Evolutionary conservation across 2,113 vertebrate species (phyloP).

Genomic region (Noturus placidus): DNA sequence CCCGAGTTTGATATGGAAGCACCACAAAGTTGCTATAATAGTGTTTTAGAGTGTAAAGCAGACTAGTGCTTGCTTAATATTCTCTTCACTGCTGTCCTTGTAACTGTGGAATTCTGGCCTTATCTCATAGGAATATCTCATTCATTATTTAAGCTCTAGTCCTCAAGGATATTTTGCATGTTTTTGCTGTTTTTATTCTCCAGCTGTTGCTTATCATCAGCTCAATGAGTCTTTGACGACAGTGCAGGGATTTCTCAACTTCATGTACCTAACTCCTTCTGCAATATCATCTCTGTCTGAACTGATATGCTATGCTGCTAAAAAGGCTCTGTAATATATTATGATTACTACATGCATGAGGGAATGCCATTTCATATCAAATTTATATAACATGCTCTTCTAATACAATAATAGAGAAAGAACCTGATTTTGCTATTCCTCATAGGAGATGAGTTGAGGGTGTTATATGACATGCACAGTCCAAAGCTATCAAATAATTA

Average conservation of each 20-base stretch:
- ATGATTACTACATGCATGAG: neutral
- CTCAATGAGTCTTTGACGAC: conserved; percentile 34
- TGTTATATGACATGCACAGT: neutral
- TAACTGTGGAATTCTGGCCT: conserved; percentile 62
- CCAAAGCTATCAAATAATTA: conserved; percentile 31
- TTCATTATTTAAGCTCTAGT: conserved; percentile 69
- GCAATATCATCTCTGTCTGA: neutral
- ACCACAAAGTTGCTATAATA: conserved; percentile 43
- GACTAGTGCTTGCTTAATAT: conserved; percentile 65
- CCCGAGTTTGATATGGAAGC: neutral
- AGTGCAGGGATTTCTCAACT: conserved; percentile 34
- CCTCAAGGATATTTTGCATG: conserved; percentile 55
- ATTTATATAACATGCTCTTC: neutral
- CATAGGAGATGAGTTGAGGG: neutral
- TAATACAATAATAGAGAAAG: neutral
- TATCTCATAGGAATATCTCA: conserved; percentile 70
- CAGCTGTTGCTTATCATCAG: conserved; percentile 38
- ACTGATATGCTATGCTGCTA: neutral
- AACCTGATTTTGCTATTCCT: neutral
- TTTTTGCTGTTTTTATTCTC: conserved; percentile 43
- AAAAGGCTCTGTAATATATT: neutral
- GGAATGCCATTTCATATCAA: neutral
- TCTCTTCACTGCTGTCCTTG: conserved; percentile 63
- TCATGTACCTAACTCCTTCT: neutral
- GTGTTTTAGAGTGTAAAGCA: conserved; percentile 51